Evolutionary conservation across 2,797 vertebrate species (phyloP).

Genomic region (Avahi laniger): DNA sequence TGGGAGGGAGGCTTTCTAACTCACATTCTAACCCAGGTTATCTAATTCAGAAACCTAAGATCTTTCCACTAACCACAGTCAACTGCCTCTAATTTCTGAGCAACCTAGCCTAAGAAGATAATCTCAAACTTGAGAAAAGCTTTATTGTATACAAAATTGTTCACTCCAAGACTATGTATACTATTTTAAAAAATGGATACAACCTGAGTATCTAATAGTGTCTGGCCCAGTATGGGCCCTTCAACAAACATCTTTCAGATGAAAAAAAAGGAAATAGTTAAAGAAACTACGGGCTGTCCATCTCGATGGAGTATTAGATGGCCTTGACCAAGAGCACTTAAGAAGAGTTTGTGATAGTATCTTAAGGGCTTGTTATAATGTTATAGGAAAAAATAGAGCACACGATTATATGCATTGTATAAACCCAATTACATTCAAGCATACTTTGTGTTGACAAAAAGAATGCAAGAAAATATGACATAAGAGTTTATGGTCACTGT

Average conservation of each 20-base stretch:
- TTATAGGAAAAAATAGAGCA: neutral
- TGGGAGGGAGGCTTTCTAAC: neutral
- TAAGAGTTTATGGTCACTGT: neutral
- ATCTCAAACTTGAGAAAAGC: neutral
- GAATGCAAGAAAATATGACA: neutral
- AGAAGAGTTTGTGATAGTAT: neutral
- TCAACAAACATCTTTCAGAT: neutral
- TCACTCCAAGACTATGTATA: neutral
- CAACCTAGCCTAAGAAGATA: neutral
- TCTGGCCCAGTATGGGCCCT: neutral
- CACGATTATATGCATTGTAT: neutral
- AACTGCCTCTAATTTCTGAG: neutral
- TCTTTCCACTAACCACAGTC: neutral
- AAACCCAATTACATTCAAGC: neutral
- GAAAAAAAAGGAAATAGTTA: neutral
- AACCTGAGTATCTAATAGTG: neutral
- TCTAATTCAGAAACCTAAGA: neutral
- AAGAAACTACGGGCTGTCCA: neutral
- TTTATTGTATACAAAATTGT: neutral
- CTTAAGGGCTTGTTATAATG: neutral
- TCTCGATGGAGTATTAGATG: neutral
- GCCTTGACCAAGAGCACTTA: neutral
- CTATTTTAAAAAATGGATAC: neutral
- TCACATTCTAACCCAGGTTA: neutral
- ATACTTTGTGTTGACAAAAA: neutral